These are phyloP conservation scores for Nudaria mundana DNA, from an alignment of 2,888 invertebrate species.

Conservation along the genomic window DNA sequence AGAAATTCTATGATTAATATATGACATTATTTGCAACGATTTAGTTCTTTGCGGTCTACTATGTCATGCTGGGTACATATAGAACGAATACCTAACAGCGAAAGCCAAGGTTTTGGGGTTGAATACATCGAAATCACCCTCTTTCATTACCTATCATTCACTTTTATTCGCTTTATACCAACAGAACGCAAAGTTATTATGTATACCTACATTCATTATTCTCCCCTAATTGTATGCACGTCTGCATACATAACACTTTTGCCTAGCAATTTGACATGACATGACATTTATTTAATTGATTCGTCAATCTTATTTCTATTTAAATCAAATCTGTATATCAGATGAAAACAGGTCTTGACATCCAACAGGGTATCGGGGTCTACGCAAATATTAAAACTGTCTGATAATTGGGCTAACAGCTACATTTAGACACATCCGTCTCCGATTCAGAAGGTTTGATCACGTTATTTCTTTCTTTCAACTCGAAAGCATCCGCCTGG, in stretches of 20 bases:
- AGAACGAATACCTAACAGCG: no score
- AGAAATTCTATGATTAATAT: not conserved
- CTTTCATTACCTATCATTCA: no score
- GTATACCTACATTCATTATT: no score
- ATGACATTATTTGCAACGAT: not conserved
- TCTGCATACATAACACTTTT: no score
- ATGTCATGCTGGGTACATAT: not conserved
- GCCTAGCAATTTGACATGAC: no score
- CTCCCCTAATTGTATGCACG: no score
- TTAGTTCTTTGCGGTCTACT: not conserved
- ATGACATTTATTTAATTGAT: no score
- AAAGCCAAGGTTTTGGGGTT: no score
- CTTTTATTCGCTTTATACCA: no score
- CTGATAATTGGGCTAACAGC: constrained; percentile 56
- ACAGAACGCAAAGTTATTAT: no score
- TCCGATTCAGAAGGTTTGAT: constrained; percentile 75
- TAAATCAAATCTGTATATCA: constrained; percentile 18
- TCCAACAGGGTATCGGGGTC: constrained; percentile 20
- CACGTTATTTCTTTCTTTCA: constrained; percentile 72
- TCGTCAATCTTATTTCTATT: not conserved
- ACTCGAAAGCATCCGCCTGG: constrained; percentile 75
- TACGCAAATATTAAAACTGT: constrained; percentile 22
- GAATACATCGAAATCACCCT: no score
- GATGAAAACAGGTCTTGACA: constrained; percentile 17
- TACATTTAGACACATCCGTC: constrained; percentile 73